Evolutionary conservation across 1,140 invertebrate species (phyloP).

Genomic region (Seison nebaliae): DNA sequence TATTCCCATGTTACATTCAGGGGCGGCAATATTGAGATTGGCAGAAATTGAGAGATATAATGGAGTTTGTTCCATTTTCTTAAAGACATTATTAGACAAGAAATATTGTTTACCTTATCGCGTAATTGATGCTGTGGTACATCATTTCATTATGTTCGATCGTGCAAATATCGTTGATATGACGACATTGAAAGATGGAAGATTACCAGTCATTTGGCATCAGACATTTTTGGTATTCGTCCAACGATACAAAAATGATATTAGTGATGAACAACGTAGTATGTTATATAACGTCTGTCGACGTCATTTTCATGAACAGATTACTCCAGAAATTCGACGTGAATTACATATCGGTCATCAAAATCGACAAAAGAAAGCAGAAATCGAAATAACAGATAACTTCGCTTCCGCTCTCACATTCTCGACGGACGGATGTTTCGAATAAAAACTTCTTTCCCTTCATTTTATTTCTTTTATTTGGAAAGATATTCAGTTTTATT

Average conservation of each 20-base stretch:
- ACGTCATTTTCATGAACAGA: constrained; percentile 47
- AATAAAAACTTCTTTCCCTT: too few relatives aligned
- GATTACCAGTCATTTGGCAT: constrained; percentile 84
- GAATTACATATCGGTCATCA: too few relatives aligned
- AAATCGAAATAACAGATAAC: too few relatives aligned
- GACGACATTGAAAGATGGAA: constrained; percentile 53
- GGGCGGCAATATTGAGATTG: constrained; percentile 56
- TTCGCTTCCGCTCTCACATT: too few relatives aligned
- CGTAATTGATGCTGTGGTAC: constrained; percentile 75
- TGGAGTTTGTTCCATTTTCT: constrained; percentile 81
- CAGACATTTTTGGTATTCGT: constrained; percentile 72
- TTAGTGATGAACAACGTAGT: constrained; percentile 67
- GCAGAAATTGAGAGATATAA: constrained; percentile 92
- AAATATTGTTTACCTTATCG: constrained; percentile 86
- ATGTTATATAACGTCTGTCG: constrained; percentile 47
- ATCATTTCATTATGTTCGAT: constrained; percentile 58
- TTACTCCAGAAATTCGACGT: constrained; percentile 29
- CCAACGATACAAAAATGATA: constrained; percentile 74
- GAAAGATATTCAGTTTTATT: too few relatives aligned
- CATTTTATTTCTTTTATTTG: too few relatives aligned
- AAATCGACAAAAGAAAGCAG: too few relatives aligned
- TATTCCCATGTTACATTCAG: constrained; percentile 79
- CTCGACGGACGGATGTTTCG: too few relatives aligned
- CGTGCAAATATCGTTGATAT: background rate
- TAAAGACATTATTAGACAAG: constrained; percentile 78